Conservation (phyloP, 2,113 vertebrate genomes). For the Bujurquina vittata region DNA sequence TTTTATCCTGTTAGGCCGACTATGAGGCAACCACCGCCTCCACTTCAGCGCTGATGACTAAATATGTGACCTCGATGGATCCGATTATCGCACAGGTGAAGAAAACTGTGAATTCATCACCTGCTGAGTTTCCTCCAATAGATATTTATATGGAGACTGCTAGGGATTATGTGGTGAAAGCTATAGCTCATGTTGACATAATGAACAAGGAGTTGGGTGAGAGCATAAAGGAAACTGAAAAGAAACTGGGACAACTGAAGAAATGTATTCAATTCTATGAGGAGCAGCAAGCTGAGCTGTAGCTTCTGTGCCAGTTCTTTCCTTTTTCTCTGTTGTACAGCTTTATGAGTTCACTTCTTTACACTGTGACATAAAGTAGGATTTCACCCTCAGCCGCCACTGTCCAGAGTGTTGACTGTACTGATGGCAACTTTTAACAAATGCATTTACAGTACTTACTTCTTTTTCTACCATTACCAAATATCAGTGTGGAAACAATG, state of each 20-base stretch:
- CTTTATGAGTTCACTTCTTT: not conserved
- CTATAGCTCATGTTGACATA: not conserved
- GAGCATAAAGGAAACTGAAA: not conserved
- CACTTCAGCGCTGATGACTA: not conserved
- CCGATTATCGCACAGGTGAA: accelerated
- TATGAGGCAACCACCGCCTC: accelerated
- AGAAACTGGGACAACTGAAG: not conserved
- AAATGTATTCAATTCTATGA: not conserved
- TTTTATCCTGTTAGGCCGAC: not conserved
- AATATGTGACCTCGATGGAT: not conserved
- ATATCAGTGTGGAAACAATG: not conserved
- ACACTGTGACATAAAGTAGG: not conserved
- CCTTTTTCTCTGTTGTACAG: too few species aligned
- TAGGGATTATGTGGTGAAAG: not conserved
- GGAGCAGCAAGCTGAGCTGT: not conserved
- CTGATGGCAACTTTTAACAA: not conserved
- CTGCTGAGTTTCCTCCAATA: not conserved
- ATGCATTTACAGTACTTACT: not conserved
- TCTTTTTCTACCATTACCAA: not conserved
- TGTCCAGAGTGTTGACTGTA: not conserved
- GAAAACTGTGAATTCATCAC: accelerated
- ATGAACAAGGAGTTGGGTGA: not conserved
- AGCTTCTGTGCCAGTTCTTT: not conserved
- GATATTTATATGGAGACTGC: not conserved
- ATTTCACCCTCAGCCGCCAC: not conserved